phyloP scores from a whole-genome alignment of 2,888 invertebrate genomes.

The Watsonalla binaria region DNA sequence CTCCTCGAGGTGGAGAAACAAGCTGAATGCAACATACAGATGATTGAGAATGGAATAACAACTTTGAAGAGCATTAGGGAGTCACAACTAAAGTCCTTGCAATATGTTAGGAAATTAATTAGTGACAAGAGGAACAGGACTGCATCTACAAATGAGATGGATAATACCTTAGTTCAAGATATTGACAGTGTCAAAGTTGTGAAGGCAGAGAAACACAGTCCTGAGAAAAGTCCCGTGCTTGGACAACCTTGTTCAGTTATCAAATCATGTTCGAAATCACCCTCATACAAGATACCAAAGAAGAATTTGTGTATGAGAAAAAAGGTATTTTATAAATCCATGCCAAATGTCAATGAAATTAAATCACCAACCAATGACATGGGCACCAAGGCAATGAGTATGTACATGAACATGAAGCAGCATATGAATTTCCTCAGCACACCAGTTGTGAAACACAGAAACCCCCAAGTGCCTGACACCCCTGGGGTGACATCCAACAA shows the following conservation, averaged over 20 bases:
- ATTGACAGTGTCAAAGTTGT: constrained; percentile 15
- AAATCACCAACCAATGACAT: constrained; percentile 40
- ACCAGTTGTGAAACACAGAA: constrained; percentile 38
- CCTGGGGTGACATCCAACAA: constrained; percentile 59
- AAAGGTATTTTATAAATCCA: constrained; percentile 51
- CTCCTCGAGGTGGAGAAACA: constrained; percentile 46
- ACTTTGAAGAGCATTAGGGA: constrained; percentile 44
- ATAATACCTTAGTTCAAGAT: constrained; percentile 27
- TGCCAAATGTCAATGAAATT: constrained; percentile 46
- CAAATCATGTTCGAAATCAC: constrained; percentile 45
- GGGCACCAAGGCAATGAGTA: constrained; percentile 43
- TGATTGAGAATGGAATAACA: constrained; percentile 45
- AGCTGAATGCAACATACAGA: constrained; percentile 42
- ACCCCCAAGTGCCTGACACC: constrained; percentile 36
- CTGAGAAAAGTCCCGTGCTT: constrained; percentile 21
- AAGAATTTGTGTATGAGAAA: constrained; percentile 51
- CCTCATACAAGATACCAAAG: constrained; percentile 61
- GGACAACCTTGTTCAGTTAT: constrained; percentile 43
- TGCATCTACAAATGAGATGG: constrained; percentile 19
- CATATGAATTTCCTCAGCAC: constrained; percentile 61
- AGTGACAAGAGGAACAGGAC: constrained; percentile 30
- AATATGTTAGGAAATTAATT: constrained; percentile 44
- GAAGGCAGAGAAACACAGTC: constrained; percentile 17
- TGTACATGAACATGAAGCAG: constrained; percentile 66
- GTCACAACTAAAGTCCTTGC: constrained; percentile 45